A percentile compares a stretch with the other conserved stretches of the same genome.
phyloP scores from a whole-genome alignment of 2,797 vertebrate genomes.

The Pangasius macronema region DNA sequence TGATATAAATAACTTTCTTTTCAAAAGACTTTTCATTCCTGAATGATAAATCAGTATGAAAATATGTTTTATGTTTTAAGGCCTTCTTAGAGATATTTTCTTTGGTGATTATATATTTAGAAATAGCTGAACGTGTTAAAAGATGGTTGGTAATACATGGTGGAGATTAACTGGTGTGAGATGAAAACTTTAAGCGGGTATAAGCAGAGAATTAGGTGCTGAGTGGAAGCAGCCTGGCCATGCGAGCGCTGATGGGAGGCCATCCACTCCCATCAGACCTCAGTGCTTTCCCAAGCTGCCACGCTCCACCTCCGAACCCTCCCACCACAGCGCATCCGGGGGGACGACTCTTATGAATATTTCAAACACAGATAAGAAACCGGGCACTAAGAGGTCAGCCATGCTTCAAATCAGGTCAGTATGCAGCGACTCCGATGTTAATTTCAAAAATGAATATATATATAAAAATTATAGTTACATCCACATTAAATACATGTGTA shows the following conservation, averaged over 20 bases:
- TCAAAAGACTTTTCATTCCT: constrained; percentile 22
- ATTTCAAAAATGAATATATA: too few relatives aligned
- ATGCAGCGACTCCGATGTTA: too few relatives aligned
- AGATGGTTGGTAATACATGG: constrained; percentile 1
- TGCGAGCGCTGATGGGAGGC: constrained; percentile 37
- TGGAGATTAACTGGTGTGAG: constrained; percentile 14
- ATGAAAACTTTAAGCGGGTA: background rate
- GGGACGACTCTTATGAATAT: constrained; percentile 58
- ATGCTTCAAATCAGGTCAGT: constrained; percentile 55
- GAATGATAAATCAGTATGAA: constrained; percentile 42
- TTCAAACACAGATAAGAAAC: constrained; percentile 58
- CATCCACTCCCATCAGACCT: constrained; percentile 46
- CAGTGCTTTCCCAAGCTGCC: constrained; percentile 44
- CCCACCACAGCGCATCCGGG: constrained; percentile 46
- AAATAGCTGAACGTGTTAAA: constrained; percentile 40
- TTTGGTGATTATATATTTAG: constrained; percentile 41
- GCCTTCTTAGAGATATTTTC: constrained; percentile 36
- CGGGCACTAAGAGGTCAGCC: constrained; percentile 54
- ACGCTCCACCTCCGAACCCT: constrained; percentile 51
- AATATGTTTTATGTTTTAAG: constrained; percentile 45
- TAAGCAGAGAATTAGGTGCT: constrained; percentile 36
- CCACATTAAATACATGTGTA: too few relatives aligned
- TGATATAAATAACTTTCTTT: constrained; percentile 47
- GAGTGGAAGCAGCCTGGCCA: constrained; percentile 38
- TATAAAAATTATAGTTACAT: too few relatives aligned